Evolutionary conservation across 1,140 invertebrate genomes (phyloP).

Genomic region (Drosophila ananassae): DNA sequence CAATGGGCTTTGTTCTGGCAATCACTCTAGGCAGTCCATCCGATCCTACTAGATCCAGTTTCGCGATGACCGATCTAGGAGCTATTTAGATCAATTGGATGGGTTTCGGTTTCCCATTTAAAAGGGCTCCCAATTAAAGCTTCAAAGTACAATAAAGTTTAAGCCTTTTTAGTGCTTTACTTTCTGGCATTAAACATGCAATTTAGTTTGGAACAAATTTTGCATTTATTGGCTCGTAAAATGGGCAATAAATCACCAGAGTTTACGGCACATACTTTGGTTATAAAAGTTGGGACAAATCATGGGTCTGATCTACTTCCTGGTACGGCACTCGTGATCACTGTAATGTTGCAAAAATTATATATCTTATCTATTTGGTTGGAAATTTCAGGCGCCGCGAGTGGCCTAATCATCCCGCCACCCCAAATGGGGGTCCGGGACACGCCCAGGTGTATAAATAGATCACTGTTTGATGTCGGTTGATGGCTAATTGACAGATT

Average conservation of each 20-base stretch:
- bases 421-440: background rate
- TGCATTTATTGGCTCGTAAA: background rate
- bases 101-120: background rate
- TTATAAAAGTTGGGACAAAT: background rate
- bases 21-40: background rate
- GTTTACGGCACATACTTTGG: slow-evolving; percentile 8
- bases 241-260: slow-evolving; percentile 12
- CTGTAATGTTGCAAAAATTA: background rate
- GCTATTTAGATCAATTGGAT: slow-evolving; percentile 25
- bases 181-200: too few species aligned
- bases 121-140: background rate
- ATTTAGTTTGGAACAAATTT: too few species aligned
- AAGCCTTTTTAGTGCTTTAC: too few species aligned
- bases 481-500: slow-evolving; percentile 33
- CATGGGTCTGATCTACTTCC: slow-evolving; percentile 2
- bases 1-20: slow-evolving; percentile 24
- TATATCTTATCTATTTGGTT: slow-evolving; percentile 19
- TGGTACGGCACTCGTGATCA: slow-evolving; percentile 20
- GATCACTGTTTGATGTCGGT: slow-evolving; percentile 19
- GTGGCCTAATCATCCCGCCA: background rate
- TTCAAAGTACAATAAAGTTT: background rate
- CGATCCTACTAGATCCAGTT: slow-evolving; percentile 1
- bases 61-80: slow-evolving; percentile 5
- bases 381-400: slow-evolving; percentile 34
- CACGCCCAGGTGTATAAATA: slow-evolving; percentile 6